Evolutionary conservation across 2,113 vertebrate species (phyloP), one percentile per base, ranked within the genome.

Genomic region (Vulpes ferrilata): DNA sequence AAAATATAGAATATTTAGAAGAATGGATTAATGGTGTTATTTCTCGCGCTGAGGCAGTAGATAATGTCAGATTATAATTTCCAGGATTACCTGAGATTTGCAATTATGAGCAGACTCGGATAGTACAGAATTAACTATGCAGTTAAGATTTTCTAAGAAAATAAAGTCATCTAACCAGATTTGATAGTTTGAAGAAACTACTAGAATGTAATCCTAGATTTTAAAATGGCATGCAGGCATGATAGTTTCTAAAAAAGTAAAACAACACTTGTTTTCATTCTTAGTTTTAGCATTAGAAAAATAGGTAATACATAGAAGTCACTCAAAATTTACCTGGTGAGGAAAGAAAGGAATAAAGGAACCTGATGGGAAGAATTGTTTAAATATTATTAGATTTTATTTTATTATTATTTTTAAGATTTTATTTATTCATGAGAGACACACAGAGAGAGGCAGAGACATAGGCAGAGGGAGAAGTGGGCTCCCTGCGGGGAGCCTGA

Each of bases 141-240:
- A 73, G 20, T 73, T 48, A 48, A 88, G 30, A 69, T 57, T 79
- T 55, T 93, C 74, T 94, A 35, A 94, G 53, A 88, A 88, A 93
- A 64, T 79, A 3, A 59, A 93, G 62, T 80, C 35, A 67, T 87
- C 51, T 32, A 60, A 80, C 51, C 38, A 79, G 20, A 60, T 43
- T 59, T 79, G 4, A 57, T 69, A 27, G 0, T 69, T 57, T 57
- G 53, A 82, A 82, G 64, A 69, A 81, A 92, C 19, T 7, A 79
- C 11, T 20, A 82, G 64, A 82, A 59, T 92, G 32, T 82, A 92
- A 71, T 59, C 35, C 53, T 71, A 71, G 90, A 92, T 71, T 32
- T 92, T 71, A 48, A 81, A 69, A 32, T 32, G 53, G 16, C n/a
- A 59, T n/a, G 35, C 4, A 69, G 9, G 12, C 79, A 71, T n/a